Conservation (phyloP, 1,140 invertebrate species). For the Apis florea region DNA sequence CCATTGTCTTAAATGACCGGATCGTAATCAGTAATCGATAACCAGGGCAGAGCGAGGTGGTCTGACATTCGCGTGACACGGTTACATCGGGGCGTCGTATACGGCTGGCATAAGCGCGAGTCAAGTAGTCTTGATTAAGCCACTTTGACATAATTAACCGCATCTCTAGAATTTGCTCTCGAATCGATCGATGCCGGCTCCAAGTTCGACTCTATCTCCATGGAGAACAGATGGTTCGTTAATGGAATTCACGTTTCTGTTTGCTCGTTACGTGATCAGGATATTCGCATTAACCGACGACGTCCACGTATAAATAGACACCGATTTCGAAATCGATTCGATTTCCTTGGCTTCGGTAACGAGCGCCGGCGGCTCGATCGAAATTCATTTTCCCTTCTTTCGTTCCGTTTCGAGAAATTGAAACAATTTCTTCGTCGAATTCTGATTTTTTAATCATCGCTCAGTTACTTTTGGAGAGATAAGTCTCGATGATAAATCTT, state of each 20-base stretch:
- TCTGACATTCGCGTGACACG: conserved; percentile 54
- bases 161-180: conserved; percentile 58
- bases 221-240: conserved; percentile 25
- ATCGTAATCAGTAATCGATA: conserved; percentile 25
- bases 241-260: conserved; percentile 37
- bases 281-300: conserved; percentile 22
- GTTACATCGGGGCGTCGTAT: conserved; percentile 41
- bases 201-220: conserved; percentile 28
- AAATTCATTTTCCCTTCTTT: no score
- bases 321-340: no score
- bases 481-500: no score
- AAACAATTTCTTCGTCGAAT: no score
- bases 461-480: no score
- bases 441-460: no score
- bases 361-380: no score
- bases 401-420: no score
- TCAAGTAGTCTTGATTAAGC: conserved; percentile 65
- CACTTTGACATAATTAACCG: conserved; percentile 61
- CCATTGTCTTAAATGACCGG: conserved; percentile 30
- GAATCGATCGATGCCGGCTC: conserved; percentile 22
- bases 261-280: conserved; percentile 30
- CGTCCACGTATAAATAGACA: background rate
- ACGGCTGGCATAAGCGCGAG: conserved; percentile 56
- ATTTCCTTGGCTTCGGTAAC: no score
- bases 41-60: conserved; percentile 28